Evolutionary conservation across 2,113 vertebrate genomes (phyloP).

Genomic region (Phyllostomus discolor): DNA sequence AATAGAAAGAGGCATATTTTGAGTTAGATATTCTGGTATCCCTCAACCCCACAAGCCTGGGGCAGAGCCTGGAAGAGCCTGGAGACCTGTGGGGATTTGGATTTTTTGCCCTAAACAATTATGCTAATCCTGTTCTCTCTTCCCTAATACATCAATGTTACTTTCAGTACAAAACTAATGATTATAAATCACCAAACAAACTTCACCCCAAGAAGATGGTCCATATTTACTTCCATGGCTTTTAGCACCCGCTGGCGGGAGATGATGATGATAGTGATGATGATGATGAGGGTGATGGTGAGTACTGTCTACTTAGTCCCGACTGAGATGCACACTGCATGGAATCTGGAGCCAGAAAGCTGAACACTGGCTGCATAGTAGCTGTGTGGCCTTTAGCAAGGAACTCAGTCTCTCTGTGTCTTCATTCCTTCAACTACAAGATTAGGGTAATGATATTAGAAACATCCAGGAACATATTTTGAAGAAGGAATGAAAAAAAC

Average conservation of each 20-base stretch:
- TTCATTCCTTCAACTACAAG: not conserved
- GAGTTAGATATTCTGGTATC: not conserved
- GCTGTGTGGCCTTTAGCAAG: not conserved
- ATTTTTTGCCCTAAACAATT: not conserved
- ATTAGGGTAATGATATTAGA: not conserved
- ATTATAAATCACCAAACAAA: not conserved
- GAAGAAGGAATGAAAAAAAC: not conserved
- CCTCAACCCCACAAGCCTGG: not conserved
- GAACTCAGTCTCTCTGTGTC: not conserved
- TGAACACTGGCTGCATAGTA: not conserved
- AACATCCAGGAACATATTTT: not conserved
- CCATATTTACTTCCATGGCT: not conserved
- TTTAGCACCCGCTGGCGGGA: not conserved
- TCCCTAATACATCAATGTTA: not conserved
- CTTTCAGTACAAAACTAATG: not conserved
- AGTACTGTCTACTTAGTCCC: not conserved
- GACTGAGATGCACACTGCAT: not conserved
- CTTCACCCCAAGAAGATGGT: not conserved
- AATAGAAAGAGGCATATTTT: not conserved
- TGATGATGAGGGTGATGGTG: no score
- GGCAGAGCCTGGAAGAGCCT: not conserved
- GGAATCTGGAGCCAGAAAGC: not conserved
- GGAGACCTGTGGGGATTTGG: not conserved
- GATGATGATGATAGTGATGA: no score
- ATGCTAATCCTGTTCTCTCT: not conserved